These are phyloP conservation scores for Frankliniella intonsa DNA, from an alignment of 2,888 invertebrate species.

Conservation along the genomic window DNA sequence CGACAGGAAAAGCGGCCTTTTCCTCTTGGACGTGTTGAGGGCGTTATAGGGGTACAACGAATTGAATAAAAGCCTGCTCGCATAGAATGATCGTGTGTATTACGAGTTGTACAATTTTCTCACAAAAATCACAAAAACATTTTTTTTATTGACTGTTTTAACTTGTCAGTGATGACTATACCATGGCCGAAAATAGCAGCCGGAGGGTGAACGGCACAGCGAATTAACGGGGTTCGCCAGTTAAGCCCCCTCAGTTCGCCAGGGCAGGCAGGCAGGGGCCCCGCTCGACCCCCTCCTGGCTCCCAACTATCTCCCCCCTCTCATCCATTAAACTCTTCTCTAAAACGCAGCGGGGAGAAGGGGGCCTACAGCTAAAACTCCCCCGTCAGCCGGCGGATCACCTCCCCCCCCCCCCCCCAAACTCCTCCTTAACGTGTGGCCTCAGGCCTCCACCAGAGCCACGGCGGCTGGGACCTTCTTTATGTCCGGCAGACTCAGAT, in stretches of 20 bases:
- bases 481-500: neutral
- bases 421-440: neutral
- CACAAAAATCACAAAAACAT: no score
- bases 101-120: no score
- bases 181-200: neutral
- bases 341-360: neutral
- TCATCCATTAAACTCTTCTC: slow-evolving; percentile 16
- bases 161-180: no score
- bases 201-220: slow-evolving; percentile 2
- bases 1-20: no score
- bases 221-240: neutral
- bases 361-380: neutral
- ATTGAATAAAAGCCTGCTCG: no score
- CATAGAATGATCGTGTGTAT: no score
- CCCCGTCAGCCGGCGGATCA: neutral
- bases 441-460: neutral
- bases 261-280: no score
- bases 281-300: neutral
- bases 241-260: neutral
- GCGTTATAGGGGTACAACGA: no score
- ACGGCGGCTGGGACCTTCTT: neutral
- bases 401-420: neutral
- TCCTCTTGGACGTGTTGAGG: no score
- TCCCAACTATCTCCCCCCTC: slow-evolving; percentile 2
- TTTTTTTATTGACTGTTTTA: no score